These are phyloP conservation scores for Adoxophyes honmai DNA, from an alignment of 1,140 invertebrate genomes.

Conservation along the genomic window DNA sequence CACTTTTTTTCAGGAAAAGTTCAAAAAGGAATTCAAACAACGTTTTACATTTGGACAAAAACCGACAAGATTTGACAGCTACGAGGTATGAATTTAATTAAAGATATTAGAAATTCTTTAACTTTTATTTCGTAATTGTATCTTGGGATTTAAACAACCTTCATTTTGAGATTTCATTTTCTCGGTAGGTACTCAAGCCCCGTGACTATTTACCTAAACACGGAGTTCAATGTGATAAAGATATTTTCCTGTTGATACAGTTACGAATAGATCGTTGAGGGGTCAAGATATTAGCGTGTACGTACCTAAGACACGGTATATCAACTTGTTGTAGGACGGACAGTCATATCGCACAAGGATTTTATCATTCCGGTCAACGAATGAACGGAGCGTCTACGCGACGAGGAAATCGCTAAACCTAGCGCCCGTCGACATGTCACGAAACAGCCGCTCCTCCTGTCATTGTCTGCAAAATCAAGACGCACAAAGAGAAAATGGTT, in stretches of 20 bases:
- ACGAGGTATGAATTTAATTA: slow-evolving; percentile 47
- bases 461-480: slow-evolving; percentile 47
- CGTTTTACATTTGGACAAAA: slow-evolving; percentile 78
- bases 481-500: slow-evolving; percentile 35
- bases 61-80: slow-evolving; percentile 65
- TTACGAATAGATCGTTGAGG: too few relatives aligned
- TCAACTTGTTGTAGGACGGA: slow-evolving; percentile 50
- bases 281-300: too few relatives aligned
- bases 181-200: too few relatives aligned
- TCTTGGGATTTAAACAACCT: too few relatives aligned
- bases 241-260: neutral
- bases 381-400: slow-evolving; percentile 51
- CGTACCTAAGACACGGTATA: too few relatives aligned
- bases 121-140: too few relatives aligned
- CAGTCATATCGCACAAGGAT: slow-evolving; percentile 62
- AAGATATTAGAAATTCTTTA: too few relatives aligned
- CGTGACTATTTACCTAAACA: neutral
- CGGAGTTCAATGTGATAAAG: neutral
- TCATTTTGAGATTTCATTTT: too few relatives aligned
- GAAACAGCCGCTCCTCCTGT: slow-evolving; percentile 37
- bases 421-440: slow-evolving; percentile 34
- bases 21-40: slow-evolving; percentile 83
- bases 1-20: slow-evolving; percentile 80
- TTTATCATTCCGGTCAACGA: slow-evolving; percentile 61
- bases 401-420: slow-evolving; percentile 56